Conservation (phyloP, 2,888 invertebrate genomes). For the Junonia oenone region DNA sequence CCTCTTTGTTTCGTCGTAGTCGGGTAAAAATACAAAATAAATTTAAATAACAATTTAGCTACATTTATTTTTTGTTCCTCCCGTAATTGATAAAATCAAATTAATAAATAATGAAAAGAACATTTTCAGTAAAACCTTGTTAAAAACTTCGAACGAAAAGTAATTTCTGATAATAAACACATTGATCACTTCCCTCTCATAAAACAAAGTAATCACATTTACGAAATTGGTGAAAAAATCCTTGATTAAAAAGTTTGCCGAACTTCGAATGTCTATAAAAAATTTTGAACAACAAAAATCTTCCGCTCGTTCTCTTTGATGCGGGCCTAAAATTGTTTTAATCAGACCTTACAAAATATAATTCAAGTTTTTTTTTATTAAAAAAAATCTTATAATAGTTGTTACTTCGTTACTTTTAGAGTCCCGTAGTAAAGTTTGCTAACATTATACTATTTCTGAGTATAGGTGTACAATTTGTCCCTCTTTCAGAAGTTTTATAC, state of each 20-base stretch:
- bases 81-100: too few species aligned
- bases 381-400: too few species aligned
- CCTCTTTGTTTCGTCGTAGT: too few species aligned
- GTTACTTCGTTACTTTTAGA: too few species aligned
- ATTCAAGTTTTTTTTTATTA: neutral
- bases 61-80: too few species aligned
- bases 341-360: neutral
- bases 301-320: neutral
- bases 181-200: neutral
- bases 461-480: too few species aligned
- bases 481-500: too few species aligned
- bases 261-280: neutral
- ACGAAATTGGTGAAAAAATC: neutral
- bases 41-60: too few species aligned
- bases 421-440: too few species aligned
- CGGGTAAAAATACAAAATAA: too few species aligned
- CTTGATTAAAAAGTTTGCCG: neutral
- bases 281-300: neutral
- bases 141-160: neutral
- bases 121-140: neutral
- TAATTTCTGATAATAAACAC: neutral
- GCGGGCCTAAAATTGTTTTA: neutral
- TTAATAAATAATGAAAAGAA: neutral
- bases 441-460: too few species aligned
- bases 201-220: neutral